Base-by-base conservation (phyloP, 2,797 vertebrate genomes). In the Benthosema pterotum region DNA sequence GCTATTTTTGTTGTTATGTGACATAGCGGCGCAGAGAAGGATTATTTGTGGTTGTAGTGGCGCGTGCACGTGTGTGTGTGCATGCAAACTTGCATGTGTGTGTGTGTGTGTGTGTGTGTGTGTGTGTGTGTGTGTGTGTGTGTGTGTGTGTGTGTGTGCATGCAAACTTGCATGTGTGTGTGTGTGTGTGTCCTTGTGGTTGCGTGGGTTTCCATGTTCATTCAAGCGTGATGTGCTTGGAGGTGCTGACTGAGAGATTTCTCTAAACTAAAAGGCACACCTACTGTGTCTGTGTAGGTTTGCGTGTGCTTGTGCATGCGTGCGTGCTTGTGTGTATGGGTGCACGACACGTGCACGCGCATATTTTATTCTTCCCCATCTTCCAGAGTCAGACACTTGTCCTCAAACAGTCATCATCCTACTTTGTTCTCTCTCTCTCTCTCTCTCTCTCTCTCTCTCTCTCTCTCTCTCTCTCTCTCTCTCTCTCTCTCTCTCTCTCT, bases 391-490 rank as follows among this genome's bases (percentile, higher is more conserved):
- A n/a, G 19, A 25, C 62, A 76, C 5, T 25, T 57, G 42, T 22
- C 11, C 16, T 57, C 9, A 14, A 2, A 15, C 15, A 12, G 5
- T 46, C 43, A 12, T 46, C 43, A n/a, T 15, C 45, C 45, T 14
- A 46, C 12, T 15, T 46, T 22, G 46, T 18, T 50, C 47, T 42
- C 45, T 46, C 14, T 45, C 54, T 14, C n/a, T 18, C 42, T 72
- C 71, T 52, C 42, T 42, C 59, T 50, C 54, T 75, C 74, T 80
- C 82, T 86, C 80, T 84, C 78, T 64, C 64, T 22, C 19, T 22
- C 19, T 22, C 19, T 22, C 19, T 61, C 67, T 68, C 69, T 64
- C 63, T 65, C 58, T 69, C 55, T 66, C 67, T 69, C 80, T 79
- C 79, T 72, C 60, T 38, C 71, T 82, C 83, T 61, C 68, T 68